Percentiles rank a stretch among this genome's conserved stretches.
These are phyloP conservation scores for Bothrops jararaca DNA, from an alignment of 2,113 vertebrate species.

Conservation along the genomic window DNA sequence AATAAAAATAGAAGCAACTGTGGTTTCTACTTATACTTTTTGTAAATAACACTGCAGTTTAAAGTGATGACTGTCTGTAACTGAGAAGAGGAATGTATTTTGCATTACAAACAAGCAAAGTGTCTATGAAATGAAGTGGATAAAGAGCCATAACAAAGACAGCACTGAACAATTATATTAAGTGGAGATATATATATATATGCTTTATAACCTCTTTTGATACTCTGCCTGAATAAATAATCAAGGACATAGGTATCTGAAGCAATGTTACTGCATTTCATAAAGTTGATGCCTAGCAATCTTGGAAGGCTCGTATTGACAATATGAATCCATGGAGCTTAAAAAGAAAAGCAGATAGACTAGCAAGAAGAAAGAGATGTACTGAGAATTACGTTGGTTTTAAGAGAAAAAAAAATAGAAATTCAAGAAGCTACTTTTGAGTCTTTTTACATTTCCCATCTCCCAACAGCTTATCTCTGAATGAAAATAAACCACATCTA, in stretches of 20 bases:
- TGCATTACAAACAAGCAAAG: constrained; percentile 35
- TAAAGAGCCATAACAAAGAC: not conserved
- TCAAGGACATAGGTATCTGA: constrained; percentile 13
- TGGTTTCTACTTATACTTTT: constrained; percentile 11
- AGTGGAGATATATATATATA: not conserved
- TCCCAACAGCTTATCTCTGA: not conserved
- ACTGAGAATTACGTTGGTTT: not conserved
- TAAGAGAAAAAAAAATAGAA: not conserved
- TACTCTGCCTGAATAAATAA: constrained; percentile 22
- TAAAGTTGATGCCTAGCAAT: constrained; percentile 24
- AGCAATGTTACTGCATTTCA: not conserved
- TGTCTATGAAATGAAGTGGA: constrained; percentile 10
- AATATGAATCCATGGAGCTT: not conserved
- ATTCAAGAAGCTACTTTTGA: not conserved
- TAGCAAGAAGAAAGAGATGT: not conserved
- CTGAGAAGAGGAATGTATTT: constrained; percentile 30
- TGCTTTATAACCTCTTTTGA: constrained; percentile 1
- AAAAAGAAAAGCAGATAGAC: not conserved
- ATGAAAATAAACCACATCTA: not conserved
- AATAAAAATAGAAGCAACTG: constrained; percentile 36
- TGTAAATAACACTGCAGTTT: constrained; percentile 54
- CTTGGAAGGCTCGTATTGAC: not conserved
- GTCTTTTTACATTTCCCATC: not conserved
- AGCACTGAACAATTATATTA: not conserved
- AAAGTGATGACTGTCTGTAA: constrained; percentile 48